Evolutionary conservation across 2,797 vertebrate genomes (phyloP).

Genomic region (Melanotaenia trifasciata): DNA sequence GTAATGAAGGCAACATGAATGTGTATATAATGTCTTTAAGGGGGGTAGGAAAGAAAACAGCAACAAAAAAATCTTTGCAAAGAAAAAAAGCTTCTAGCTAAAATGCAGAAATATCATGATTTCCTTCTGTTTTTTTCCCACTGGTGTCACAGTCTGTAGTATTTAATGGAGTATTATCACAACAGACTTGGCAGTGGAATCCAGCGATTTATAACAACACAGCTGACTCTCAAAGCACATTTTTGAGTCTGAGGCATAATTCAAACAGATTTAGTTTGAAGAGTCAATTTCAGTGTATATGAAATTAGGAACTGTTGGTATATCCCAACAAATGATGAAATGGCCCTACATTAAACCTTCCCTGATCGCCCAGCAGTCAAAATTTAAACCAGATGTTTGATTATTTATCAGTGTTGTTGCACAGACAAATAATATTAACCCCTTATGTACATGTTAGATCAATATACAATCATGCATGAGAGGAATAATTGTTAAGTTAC

Average conservation of each 20-base stretch:
- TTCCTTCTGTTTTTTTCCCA: not conserved
- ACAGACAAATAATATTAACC: no score
- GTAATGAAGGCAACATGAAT: slow-evolving; percentile 39
- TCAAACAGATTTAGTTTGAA: not conserved
- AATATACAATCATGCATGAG: no score
- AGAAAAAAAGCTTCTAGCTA: slow-evolving; percentile 1
- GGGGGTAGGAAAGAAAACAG: slow-evolving; percentile 3
- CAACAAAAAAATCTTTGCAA: not conserved
- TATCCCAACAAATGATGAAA: not conserved
- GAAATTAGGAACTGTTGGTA: not conserved
- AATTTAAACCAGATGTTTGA: not conserved
- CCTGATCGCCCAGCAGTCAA: not conserved
- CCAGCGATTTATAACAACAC: not conserved
- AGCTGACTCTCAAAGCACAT: not conserved
- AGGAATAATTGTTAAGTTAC: no score
- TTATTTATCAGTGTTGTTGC: no score
- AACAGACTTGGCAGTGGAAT: not conserved
- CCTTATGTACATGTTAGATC: no score
- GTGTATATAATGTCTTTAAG: slow-evolving; percentile 19
- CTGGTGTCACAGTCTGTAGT: not conserved
- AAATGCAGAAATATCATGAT: slow-evolving; percentile 1
- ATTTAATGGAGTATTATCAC: not conserved
- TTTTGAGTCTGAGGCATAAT: not conserved
- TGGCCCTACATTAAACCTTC: no score
- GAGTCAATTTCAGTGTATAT: not conserved